Evolutionary conservation across 2,888 invertebrate species (phyloP).

Genomic region (Schizaphis graminum): DNA sequence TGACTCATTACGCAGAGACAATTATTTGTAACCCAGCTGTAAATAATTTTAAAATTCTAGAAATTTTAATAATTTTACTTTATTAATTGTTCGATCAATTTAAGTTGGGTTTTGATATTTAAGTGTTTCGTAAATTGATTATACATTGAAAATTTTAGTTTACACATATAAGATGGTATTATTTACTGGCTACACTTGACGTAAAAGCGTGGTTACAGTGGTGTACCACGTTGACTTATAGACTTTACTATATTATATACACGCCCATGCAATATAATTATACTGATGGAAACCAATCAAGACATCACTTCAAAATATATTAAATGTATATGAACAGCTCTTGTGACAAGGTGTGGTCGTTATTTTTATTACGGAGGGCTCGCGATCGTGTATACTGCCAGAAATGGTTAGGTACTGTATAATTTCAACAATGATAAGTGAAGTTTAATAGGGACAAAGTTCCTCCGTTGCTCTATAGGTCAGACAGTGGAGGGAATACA

Average conservation of each 20-base stretch:
- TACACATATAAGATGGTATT: neutral
- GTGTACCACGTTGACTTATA: neutral
- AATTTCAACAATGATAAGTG: neutral
- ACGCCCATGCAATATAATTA: neutral
- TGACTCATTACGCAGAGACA: neutral
- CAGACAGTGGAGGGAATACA: neutral
- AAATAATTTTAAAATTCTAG: neutral
- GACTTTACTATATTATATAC: neutral
- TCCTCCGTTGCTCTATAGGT: neutral
- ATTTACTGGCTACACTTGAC: neutral
- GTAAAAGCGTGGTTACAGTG: slow-evolving; percentile 14
- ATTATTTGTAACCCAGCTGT: neutral
- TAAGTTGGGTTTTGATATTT: neutral
- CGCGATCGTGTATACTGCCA: neutral
- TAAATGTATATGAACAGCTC: neutral
- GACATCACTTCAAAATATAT: slow-evolving; percentile 15
- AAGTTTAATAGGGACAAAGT: neutral
- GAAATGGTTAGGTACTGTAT: neutral
- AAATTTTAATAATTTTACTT: neutral
- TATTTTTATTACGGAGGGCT: neutral
- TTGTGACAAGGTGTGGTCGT: slow-evolving; percentile 15
- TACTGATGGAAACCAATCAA: slow-evolving; percentile 29
- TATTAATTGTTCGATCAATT: neutral
- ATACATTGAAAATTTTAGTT: neutral
- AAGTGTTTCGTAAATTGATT: neutral